phyloP scores from a whole-genome alignment of 1,140 invertebrate genomes.

The Ganaspis sp. region DNA sequence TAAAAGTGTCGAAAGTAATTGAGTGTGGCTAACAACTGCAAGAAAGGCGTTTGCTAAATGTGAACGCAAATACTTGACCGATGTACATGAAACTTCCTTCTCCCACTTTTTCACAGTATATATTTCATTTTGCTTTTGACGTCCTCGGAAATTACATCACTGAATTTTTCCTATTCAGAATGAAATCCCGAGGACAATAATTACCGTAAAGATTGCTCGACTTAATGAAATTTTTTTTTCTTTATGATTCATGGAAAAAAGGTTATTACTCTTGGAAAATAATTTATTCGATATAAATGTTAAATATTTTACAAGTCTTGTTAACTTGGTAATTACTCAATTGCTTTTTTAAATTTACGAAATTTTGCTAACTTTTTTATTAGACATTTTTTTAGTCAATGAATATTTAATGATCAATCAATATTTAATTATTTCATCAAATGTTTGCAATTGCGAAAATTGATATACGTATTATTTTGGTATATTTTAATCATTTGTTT shows the following conservation, averaged over 20 bases:
- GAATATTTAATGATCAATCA: too few species aligned
- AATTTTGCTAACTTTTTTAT: too few species aligned
- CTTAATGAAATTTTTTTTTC: background rate
- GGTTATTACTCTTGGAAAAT: background rate
- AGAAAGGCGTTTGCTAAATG: conserved; percentile 1
- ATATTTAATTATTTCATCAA: too few species aligned
- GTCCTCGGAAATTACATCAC: conserved; percentile 25
- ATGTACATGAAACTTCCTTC: background rate
- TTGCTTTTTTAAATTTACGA: too few species aligned
- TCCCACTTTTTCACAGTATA: background rate
- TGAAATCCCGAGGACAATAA: conserved; percentile 6
- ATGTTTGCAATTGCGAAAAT: too few species aligned
- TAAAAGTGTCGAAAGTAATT: background rate
- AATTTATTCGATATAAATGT: background rate
- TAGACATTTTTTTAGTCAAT: too few species aligned
- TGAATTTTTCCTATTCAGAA: conserved; percentile 13
- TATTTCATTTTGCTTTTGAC: conserved; percentile 11
- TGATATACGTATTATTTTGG: too few species aligned
- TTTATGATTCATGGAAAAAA: background rate
- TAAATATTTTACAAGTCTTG: too few species aligned
- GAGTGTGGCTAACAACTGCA: background rate
- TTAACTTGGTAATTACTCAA: too few species aligned
- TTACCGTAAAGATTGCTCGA: conserved; percentile 11
- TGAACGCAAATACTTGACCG: background rate
- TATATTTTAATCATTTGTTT: too few species aligned